These are phyloP conservation scores for Aurelia aurita DNA, from an alignment of 30 jellyfish, hydroid and myxozoan genomes.

Conservation along the genomic window DNA sequence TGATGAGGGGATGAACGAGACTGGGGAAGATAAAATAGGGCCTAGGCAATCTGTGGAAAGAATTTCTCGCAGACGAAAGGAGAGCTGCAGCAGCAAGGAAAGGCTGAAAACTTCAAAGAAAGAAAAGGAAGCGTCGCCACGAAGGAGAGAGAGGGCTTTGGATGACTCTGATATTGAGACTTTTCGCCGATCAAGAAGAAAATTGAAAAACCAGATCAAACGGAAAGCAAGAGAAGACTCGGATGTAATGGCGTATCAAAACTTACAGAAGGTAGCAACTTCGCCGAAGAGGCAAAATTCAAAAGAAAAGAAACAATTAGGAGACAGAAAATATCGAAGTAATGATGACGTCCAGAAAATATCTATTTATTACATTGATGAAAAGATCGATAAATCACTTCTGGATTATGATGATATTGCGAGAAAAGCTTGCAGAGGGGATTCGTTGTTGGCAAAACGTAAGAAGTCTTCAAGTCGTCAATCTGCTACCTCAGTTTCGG, in stretches of 20 bases:
- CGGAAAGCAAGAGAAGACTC: constrained; percentile 19
- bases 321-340: neutral
- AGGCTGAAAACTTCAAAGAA: constrained; percentile 15
- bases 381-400: neutral
- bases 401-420: neutral
- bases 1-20: constrained; percentile 10
- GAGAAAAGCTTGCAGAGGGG: neutral
- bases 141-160: constrained; percentile 1
- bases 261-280: neutral
- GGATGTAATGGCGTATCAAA: neutral
- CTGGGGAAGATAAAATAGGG: neutral
- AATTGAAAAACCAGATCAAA: constrained; percentile 7
- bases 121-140: constrained; percentile 20
- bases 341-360: constrained; percentile 31
- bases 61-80: neutral
- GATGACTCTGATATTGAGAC: constrained; percentile 51
- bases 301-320: neutral
- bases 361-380: constrained; percentile 43
- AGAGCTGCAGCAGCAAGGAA: constrained; percentile 9
- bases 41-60: neutral
- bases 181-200: constrained; percentile 20
- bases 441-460: neutral
- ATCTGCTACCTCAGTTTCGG: neutral
- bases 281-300: neutral
- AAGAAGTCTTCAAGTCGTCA: neutral